Evolutionary conservation across 1,140 invertebrate species (phyloP).

Genomic region (Temnothorax curvispinosus): DNA sequence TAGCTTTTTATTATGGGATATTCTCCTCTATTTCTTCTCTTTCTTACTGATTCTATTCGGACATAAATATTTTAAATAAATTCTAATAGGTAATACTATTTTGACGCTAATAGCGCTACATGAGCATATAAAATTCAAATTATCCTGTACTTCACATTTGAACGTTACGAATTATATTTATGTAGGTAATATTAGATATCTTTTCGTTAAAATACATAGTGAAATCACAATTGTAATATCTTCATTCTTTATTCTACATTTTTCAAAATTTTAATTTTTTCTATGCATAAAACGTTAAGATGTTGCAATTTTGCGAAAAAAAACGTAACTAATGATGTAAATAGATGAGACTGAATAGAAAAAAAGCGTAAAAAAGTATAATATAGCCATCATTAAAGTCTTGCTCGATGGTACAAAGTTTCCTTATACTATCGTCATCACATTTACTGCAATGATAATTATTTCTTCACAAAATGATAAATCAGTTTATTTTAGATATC

Average conservation of each 20-base stretch:
- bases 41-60: neutral
- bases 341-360: too few species aligned
- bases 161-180: neutral
- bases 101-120: neutral
- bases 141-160: neutral
- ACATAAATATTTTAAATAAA: neutral
- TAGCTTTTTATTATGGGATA: neutral
- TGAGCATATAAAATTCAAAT: neutral
- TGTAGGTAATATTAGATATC: too few species aligned
- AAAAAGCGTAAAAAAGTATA: too few species aligned
- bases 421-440: neutral
- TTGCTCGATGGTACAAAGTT: neutral
- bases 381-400: neutral
- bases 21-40: neutral
- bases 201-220: too few species aligned
- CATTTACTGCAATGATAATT: neutral
- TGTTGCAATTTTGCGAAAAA: too few species aligned
- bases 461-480: neutral
- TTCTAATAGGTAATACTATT: neutral
- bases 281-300: too few species aligned
- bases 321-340: too few species aligned
- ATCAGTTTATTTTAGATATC: neutral
- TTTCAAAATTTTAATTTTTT: too few species aligned
- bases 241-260: too few species aligned
- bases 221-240: too few species aligned